Percentiles rank a stretch among this genome's conserved stretches.
Evolutionary conservation across 2,888 invertebrate species (phyloP).

Genomic region (Teleogryllus oceanicus): DNA sequence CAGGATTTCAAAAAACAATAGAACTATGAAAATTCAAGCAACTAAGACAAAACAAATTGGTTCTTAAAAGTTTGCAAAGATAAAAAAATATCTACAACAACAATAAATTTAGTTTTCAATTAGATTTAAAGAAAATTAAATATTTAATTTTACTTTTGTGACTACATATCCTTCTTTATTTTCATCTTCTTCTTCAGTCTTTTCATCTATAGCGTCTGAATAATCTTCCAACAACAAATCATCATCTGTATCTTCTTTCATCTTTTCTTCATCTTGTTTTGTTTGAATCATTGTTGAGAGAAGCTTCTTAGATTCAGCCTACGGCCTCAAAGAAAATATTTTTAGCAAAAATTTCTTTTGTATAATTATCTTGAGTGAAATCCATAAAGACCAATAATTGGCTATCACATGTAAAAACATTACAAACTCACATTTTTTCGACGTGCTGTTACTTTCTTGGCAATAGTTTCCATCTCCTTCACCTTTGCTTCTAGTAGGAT

Average conservation of each 20-base stretch:
- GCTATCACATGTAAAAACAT: too few species aligned
- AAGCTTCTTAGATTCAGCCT: constrained; percentile 34
- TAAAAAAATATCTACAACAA: too few species aligned
- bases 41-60: too few species aligned
- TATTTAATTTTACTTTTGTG: constrained; percentile 41
- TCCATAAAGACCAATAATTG: neutral
- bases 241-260: constrained; percentile 43
- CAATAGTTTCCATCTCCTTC: constrained; percentile 34
- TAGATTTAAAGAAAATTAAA: neutral
- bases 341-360: neutral
- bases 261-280: constrained; percentile 27
- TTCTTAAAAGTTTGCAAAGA: too few species aligned
- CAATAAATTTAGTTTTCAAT: too few species aligned
- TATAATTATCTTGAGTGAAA: neutral
- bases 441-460: neutral
- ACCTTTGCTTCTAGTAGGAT: constrained; percentile 45
- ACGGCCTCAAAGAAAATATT: too few species aligned
- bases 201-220: constrained; percentile 42
- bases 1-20: too few species aligned
- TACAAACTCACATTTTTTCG: too few species aligned
- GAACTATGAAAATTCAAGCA: too few species aligned
- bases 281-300: constrained; percentile 35
- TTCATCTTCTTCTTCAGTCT: constrained; percentile 46
- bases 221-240: constrained; percentile 59
- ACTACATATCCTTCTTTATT: constrained; percentile 45